phyloP scores from a whole-genome alignment of 2,888 invertebrate genomes.

The Drosophila nr. fundita region DNA sequence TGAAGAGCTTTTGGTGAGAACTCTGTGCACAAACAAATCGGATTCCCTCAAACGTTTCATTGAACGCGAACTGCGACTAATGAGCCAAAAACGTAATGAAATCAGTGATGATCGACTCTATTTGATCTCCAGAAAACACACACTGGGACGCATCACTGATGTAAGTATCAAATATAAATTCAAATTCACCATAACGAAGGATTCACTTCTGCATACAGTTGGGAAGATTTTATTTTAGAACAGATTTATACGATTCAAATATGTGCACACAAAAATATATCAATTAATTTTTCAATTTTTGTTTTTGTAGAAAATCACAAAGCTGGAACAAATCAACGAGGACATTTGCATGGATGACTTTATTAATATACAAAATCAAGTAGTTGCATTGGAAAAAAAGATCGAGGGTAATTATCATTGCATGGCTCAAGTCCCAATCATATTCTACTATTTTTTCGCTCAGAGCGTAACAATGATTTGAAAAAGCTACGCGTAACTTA shows the following conservation, averaged over 20 bases:
- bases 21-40: constrained; percentile 19
- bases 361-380: constrained; percentile 76
- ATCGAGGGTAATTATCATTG: constrained; percentile 73
- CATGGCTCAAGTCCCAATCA: accelerated
- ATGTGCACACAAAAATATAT: neutral
- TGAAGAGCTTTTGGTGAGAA: constrained; percentile 6
- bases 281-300: neutral
- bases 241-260: neutral
- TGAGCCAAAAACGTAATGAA: constrained; percentile 67
- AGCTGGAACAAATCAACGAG: constrained; percentile 77
- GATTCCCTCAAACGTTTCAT: constrained; percentile 12
- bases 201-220: too few species aligned
- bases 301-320: constrained; percentile 62
- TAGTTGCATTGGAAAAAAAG: constrained; percentile 76
- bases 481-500: constrained; percentile 64
- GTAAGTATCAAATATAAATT: constrained; percentile 47
- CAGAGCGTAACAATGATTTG: constrained; percentile 79
- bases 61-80: constrained; percentile 38
- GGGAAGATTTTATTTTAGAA: neutral
- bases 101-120: constrained; percentile 68
- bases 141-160: constrained; percentile 52
- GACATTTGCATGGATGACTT: constrained; percentile 75
- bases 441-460: neutral
- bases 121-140: constrained; percentile 73
- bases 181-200: neutral